Evolutionary conservation across 2,888 invertebrate species (phyloP).

Genomic region (Mythimna albipuncta): DNA sequence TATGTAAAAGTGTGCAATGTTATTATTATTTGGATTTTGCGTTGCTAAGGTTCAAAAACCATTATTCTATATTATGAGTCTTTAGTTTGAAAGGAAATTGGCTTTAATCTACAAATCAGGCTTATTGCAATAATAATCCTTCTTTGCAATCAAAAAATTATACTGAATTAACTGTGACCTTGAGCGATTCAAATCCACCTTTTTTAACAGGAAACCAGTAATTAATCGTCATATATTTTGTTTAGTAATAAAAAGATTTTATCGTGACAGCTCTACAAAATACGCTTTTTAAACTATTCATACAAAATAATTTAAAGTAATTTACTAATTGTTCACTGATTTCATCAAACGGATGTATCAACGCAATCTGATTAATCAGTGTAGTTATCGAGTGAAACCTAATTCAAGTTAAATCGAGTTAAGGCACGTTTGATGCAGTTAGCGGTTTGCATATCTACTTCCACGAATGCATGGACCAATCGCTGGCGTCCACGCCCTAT

Average conservation of each 20-base stretch:
- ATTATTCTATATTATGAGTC: background rate
- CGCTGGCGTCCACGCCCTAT: background rate
- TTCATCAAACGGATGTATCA: constrained; percentile 21
- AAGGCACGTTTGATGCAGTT: constrained; percentile 16
- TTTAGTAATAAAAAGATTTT: constrained; percentile 1
- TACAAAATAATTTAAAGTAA: background rate
- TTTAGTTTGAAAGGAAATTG: too few species aligned
- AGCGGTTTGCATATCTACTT: constrained; percentile 27
- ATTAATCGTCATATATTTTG: background rate
- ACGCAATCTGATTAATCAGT: constrained; percentile 17
- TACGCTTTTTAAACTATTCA: background rate
- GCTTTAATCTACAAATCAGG: background rate
- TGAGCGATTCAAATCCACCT: background rate
- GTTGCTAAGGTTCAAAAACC: too few species aligned
- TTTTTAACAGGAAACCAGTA: constrained; percentile 6
- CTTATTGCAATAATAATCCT: background rate
- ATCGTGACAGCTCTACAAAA: background rate
- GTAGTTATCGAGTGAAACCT: constrained; percentile 21
- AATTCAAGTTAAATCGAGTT: constrained; percentile 38
- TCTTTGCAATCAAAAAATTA: too few species aligned
- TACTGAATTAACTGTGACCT: background rate
- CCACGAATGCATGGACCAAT: background rate
- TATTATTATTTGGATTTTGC: too few species aligned
- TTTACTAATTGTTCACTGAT: constrained; percentile 3
- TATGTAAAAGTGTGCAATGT: too few species aligned